Evolutionary conservation across 2,797 vertebrate species (phyloP).

Genomic region (Diplodus sargus): DNA sequence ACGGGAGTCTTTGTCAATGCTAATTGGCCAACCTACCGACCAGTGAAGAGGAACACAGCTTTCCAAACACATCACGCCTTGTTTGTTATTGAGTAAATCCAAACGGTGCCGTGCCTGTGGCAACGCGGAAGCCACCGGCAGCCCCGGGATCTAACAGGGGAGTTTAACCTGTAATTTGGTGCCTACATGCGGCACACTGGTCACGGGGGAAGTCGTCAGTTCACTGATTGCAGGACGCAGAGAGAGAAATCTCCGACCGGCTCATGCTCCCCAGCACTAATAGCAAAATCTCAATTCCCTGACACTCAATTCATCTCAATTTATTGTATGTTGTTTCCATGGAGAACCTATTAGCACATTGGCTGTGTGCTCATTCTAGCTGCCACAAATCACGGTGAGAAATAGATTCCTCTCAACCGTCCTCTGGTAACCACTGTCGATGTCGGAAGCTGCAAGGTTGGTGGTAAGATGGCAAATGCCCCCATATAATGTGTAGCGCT

Average conservation of each 20-base stretch:
- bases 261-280: conserved; percentile 46
- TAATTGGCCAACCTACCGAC: conserved; percentile 81
- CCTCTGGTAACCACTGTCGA: conserved; percentile 33
- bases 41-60: conserved; percentile 76
- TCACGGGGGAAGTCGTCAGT: conserved; percentile 18
- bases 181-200: conserved; percentile 14
- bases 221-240: conserved; percentile 39
- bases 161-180: conserved; percentile 65
- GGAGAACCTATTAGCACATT: conserved; percentile 66
- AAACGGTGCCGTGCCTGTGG: conserved; percentile 45
- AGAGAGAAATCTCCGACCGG: conserved; percentile 15
- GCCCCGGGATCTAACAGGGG: conserved; percentile 25
- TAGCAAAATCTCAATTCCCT: conserved; percentile 57
- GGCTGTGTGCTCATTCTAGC: conserved; percentile 36
- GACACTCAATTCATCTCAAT: conserved; percentile 73
- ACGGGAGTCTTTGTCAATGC: conserved; percentile 81
- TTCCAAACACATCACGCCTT: conserved; percentile 66
- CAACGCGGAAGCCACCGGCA: conserved; percentile 22
- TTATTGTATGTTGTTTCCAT: conserved; percentile 69
- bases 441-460: conserved; percentile 62
- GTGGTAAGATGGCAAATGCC: conserved; percentile 70
- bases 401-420: conserved; percentile 56
- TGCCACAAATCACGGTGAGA: conserved; percentile 49
- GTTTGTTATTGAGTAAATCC: conserved; percentile 71
- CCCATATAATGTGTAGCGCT: conserved; percentile 73